Percentiles rank a stretch among this genome's conserved stretches.
Evolutionary conservation across 2,113 vertebrate species (phyloP).

Genomic region (Platycercus adscitus): DNA sequence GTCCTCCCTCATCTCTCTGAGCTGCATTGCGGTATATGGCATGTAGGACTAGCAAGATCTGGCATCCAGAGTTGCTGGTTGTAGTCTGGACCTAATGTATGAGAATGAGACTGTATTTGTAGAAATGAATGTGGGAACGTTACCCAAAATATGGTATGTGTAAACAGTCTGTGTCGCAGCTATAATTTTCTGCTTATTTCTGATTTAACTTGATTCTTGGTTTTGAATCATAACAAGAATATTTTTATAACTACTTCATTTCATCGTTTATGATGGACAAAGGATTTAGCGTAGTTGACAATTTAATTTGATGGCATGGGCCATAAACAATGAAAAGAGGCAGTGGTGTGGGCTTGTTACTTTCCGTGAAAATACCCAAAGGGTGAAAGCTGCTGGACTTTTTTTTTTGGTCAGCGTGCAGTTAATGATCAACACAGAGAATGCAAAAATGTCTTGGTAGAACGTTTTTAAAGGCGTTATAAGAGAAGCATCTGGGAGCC

Average conservation of each 20-base stretch:
- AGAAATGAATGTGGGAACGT: background rate
- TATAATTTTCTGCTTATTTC: background rate
- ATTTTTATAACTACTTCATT: background rate
- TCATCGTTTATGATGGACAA: background rate
- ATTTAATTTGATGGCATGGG: background rate
- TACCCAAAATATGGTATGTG: background rate
- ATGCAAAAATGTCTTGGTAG: constrained; percentile 60
- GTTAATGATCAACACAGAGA: constrained; percentile 56
- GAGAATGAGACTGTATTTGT: background rate
- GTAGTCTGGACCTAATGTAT: background rate
- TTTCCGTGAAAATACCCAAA: constrained; percentile 14
- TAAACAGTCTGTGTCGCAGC: background rate
- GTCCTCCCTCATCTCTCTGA: background rate
- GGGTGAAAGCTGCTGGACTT: background rate
- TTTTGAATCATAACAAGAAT: background rate
- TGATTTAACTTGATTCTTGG: background rate
- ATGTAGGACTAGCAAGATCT: background rate
- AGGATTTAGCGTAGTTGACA: background rate
- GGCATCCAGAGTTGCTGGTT: background rate
- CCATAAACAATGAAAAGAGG: background rate
- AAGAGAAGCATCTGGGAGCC: constrained; percentile 78
- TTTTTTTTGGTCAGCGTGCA: constrained; percentile 16
- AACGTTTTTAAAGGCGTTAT: constrained; percentile 59
- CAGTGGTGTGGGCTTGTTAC: background rate
- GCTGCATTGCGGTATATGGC: accelerated